Evolutionary conservation across 1,140 invertebrate species (phyloP), one percentile per base, ranked within the genome.

Genomic region (Muscidifurax raptorellus): DNA sequence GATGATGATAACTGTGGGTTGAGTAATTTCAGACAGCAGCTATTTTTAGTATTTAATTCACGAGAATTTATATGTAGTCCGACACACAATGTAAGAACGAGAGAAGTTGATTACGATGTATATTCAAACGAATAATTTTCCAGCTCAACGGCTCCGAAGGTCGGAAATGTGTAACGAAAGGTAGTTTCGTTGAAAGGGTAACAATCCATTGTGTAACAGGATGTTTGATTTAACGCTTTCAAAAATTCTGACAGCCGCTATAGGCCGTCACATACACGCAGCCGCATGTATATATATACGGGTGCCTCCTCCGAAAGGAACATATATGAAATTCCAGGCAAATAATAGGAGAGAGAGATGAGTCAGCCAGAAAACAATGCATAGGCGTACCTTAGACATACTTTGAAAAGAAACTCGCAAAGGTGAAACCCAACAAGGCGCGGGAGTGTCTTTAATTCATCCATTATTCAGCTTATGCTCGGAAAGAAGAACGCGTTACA

Each of bases 171-270:
- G 22, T n/a, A 69, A 27, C 27, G 25, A 30, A 69, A n/a, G 25
- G 28, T 27, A 28, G 12, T 79, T 64, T 36, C 47, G 47, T 67
- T 30, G 2, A 22, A 40, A 66, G 13, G 32, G 32, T 44, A 66
- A 36, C 30, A 13, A 25, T 47, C 66, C 22, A 27, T 80, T 80
- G 28, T 78, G 52, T 25, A 67, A 40, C 59, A 67, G 30, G 59
- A 80, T 69, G 66, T 64, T 80, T 80, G 32, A 80, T 44, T 80
- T 71, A 40, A 52, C 36, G 67, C n/a, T 71, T 80, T 71, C 36
- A 67, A 67, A 59, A 80, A 28, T 32, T 80, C 40, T 27, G 36
- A 69, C n/a, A 47, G 52, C 1, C 52, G 52, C 47, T 32, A 32
- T 32, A 13, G 22, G 52, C 3, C 13, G 47, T 52, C 47, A 13